Conservation (phyloP, 2,797 vertebrate species). For the Protosalanx chinensis region DNA sequence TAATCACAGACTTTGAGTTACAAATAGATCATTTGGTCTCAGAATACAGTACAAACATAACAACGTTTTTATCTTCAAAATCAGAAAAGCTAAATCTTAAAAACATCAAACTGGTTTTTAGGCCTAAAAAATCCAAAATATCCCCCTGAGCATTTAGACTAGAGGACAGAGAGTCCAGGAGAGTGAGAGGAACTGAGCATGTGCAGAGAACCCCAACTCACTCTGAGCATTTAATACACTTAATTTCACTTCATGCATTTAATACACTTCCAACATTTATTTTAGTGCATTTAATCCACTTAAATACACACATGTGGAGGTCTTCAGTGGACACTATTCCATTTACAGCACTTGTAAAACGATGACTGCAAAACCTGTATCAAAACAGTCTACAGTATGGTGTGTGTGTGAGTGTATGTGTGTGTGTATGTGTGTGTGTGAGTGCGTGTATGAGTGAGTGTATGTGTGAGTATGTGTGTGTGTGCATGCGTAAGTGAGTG, state of each 20-base stretch:
- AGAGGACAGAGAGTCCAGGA: conserved; percentile 41
- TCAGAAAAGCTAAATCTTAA: conserved; percentile 39
- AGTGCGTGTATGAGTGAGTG: not conserved
- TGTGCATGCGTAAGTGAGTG: too few species aligned
- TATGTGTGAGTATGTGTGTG: too few species aligned
- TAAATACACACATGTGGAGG: not conserved
- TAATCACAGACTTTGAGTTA: conserved; percentile 34
- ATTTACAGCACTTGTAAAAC: not conserved
- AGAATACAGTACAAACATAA: conserved; percentile 10
- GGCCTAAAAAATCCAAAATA: conserved; percentile 10
- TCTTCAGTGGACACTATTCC: not conserved
- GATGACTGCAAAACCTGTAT: not conserved
- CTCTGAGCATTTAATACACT: not conserved
- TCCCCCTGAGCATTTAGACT: conserved; percentile 56
- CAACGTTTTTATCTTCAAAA: conserved; percentile 51
- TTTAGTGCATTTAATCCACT: not conserved
- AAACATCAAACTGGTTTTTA: conserved; percentile 29
- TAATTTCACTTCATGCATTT: not conserved
- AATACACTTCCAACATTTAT: not conserved
- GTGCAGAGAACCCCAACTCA: not conserved
- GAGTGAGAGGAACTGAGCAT: conserved; percentile 31
- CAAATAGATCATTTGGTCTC: conserved; percentile 24
- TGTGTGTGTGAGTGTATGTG: too few species aligned
- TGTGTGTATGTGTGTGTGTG: too few species aligned
- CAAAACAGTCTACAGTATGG: not conserved